These are phyloP conservation scores for Listronotus bonariensis DNA, from an alignment of 1,140 invertebrate species.

Conservation along the genomic window DNA sequence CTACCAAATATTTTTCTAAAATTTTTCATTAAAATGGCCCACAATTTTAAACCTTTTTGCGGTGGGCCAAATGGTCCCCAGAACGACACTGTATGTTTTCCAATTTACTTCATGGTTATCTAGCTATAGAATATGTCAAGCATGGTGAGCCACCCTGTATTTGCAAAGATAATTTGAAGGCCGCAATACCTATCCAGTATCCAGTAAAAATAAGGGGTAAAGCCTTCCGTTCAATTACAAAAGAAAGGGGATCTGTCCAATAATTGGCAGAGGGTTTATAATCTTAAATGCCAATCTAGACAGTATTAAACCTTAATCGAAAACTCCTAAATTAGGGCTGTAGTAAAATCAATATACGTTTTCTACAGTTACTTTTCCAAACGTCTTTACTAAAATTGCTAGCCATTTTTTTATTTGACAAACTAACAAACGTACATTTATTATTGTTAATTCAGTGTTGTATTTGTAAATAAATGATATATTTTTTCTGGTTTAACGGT, in stretches of 20 bases:
- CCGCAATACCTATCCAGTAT: constrained; percentile 17
- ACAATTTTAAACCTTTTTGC: too few species aligned
- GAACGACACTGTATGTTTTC: too few species aligned
- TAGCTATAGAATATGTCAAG: too few species aligned
- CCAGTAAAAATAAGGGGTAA: constrained; percentile 33
- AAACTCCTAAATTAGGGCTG: constrained; percentile 36
- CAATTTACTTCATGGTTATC: too few species aligned
- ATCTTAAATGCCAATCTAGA: constrained; percentile 38
- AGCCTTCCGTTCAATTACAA: constrained; percentile 36
- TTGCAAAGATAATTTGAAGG: background rate
- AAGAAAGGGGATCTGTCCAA: constrained; percentile 33
- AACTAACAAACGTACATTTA: too few species aligned
- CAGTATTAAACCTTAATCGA: constrained; percentile 37
- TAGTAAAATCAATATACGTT: constrained; percentile 35
- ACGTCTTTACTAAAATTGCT: constrained; percentile 15
- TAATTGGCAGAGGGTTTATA: constrained; percentile 37
- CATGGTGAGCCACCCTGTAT: too few species aligned
- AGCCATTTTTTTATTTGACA: background rate
- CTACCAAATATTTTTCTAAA: too few species aligned
- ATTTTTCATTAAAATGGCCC: too few species aligned
- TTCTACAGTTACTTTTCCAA: constrained; percentile 26
- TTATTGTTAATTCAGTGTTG: too few species aligned
- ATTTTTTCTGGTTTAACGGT: too few species aligned
- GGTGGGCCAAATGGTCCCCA: too few species aligned
- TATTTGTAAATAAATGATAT: too few species aligned